Conservation (phyloP, 2,888 invertebrate genomes). For the Hipparchia sbordonii region DNA sequence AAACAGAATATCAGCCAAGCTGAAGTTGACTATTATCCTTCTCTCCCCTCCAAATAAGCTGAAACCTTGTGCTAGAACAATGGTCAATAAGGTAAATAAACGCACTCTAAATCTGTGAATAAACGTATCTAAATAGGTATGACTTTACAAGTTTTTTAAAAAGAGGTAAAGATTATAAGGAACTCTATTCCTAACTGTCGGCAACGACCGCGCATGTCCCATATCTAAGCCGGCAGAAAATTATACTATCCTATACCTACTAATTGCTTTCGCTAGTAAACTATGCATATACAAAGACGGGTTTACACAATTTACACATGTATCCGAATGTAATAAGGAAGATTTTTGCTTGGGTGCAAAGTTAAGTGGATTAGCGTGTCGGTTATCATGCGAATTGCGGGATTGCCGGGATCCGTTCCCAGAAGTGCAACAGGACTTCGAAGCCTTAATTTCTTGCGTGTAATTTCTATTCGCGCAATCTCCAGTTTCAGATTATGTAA, state of each 20-base stretch:
- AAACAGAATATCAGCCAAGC: too few species aligned
- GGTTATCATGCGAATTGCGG: constrained; percentile 45
- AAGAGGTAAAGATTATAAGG: background rate
- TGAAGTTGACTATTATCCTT: too few species aligned
- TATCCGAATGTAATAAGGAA: background rate
- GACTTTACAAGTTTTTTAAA: background rate
- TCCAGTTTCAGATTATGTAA: background rate
- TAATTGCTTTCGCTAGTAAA: constrained; percentile 11
- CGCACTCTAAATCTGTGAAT: too few species aligned
- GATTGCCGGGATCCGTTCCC: constrained; percentile 62
- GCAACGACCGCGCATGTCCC: constrained; percentile 23
- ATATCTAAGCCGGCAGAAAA: constrained; percentile 20
- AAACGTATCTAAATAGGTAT: too few species aligned
- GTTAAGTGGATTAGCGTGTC: constrained; percentile 27
- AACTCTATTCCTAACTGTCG: constrained; percentile 19
- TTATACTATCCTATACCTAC: constrained; percentile 19
- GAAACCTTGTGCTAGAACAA: too few species aligned
- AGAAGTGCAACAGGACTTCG: constrained; percentile 45
- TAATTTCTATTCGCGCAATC: background rate
- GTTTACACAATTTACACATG: constrained; percentile 1
- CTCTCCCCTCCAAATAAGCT: too few species aligned
- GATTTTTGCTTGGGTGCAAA: constrained; percentile 3
- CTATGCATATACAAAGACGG: background rate
- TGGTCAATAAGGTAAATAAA: too few species aligned
- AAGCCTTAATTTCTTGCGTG: constrained; percentile 4